Base-by-base conservation (phyloP, 2,113 vertebrate genomes). In the Bufo gargarizans region DNA sequence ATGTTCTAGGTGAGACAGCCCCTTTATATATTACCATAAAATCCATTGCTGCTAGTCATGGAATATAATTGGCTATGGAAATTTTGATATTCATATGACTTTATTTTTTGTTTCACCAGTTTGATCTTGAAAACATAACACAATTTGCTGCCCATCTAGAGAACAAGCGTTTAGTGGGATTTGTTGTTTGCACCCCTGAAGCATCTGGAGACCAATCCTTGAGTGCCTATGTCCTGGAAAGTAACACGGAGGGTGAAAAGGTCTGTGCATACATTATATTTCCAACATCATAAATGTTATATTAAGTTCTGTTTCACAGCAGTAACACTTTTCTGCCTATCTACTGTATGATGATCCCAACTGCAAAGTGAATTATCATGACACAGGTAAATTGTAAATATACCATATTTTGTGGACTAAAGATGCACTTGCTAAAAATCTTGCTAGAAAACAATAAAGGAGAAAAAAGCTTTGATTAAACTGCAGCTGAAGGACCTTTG, bases 171-270 rank as follows among this genome's bases (percentile, higher is more conserved):
- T 95, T 99, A 87, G 95, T 99, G 91, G 98, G 98, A 11, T 98
- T 99, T 61, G 97, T 99, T 90, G 94, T 97, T 33, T 95, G 94
- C 49, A 90, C 91, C 17, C 92, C 93, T 0, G 97, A 97, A 10
- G 86, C 92, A 4, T 92, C 91, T 0, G 96, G 95, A 16, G 94
- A 95, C 86, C 92, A 96, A 0, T 95, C 96, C 2, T 96, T 97
- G 88, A 98, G 96, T 0, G 93, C 95, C 0, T 99, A 98, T 0
- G 81, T 99, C 88, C 99, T 99, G 86, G 98, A 99, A 94, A 99
- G 98, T 95, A 99, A 99, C 95, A 98, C 97, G 0, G 99, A 99
- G 92, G 98, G 98, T 50, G 97, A 99, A 93, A 99, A 99, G 97
- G 98, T 99, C 10, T 1, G 90, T 4, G 47, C 12, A 20, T 20